Base-by-base conservation (phyloP, 2,888 invertebrate species). In the Mylabris sibirica region DNA sequence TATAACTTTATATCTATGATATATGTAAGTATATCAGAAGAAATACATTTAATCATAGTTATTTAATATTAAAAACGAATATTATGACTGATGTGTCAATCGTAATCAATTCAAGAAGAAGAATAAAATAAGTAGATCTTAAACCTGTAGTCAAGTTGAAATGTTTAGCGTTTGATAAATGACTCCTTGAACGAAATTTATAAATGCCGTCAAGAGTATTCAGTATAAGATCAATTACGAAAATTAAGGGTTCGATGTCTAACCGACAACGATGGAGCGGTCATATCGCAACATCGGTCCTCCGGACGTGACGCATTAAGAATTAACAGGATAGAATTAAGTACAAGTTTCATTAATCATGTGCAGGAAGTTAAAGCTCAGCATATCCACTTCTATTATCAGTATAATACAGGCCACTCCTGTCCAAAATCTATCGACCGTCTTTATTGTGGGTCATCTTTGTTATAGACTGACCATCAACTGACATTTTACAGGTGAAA, bases 401-500 rank as follows among this genome's bases (percentile, higher is more conserved):
- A 78, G 79, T 77, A 77, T 75, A 77, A 75, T 78, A 77, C 78
- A 79, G 77, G 79, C 79, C 80, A 80, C 81, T 81, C 83, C 80
- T 79, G 73, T 72, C 72, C 69, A 71, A 69, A 75, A 76, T 74
- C 73, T 75, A 77, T 77, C 75, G 76, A 75, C 75, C 74, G 75
- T 77, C 76, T 76, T 76, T 77, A 77, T 74, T 73, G 64, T 63
- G 66, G 64, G 70, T 69, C 69, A 71, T 75, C 72, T 75, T 59
- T 70, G 64, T 74, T 73, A 75, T 74, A 68, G 72, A 71, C 70
- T 74, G 69, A 74, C 73, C 74, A 68, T 72, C 74, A 71, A 69
- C 66, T 75, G 66, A 71, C 73, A 70, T 75, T 74, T 83, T 84
- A 85, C 87, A 92, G 92, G 90, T 86, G 92, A 92, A 81, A 94